These are phyloP conservation scores for Syrmaticus mikado DNA, from an alignment of 2,113 vertebrate genomes.

Conservation along the genomic window DNA sequence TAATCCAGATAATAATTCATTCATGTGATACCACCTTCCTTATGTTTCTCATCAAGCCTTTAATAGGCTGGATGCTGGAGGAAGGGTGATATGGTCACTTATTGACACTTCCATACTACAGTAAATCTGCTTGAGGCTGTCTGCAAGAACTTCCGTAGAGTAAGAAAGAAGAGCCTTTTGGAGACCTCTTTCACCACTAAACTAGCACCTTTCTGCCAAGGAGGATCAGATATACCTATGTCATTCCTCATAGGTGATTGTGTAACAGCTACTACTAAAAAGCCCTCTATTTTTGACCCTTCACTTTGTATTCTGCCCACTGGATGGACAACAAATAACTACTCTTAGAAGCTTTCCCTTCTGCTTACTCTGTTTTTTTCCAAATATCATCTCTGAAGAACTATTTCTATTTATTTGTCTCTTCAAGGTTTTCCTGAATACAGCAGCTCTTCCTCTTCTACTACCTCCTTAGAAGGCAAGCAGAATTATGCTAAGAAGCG, in stretches of 20 bases:
- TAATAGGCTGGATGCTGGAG: constrained; percentile 9
- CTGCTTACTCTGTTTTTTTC: background rate
- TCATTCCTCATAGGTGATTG: background rate
- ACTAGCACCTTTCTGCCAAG: background rate
- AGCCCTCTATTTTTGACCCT: background rate
- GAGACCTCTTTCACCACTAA: background rate
- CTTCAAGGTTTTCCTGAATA: constrained; percentile 74
- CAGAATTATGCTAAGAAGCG: constrained; percentile 70
- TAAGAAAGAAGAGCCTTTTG: background rate
- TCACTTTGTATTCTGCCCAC: background rate
- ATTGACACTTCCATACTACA: background rate
- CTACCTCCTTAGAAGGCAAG: constrained; percentile 86
- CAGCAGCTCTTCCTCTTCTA: constrained; percentile 89
- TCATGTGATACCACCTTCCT: constrained; percentile 12
- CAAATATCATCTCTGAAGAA: background rate
- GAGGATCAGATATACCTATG: background rate
- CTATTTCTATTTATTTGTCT: background rate
- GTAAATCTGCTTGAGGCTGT: background rate
- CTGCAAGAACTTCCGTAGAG: background rate
- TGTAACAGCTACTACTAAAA: background rate
- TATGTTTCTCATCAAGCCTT: constrained; percentile 38
- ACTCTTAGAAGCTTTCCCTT: background rate
- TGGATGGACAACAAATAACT: background rate
- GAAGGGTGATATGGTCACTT: background rate
- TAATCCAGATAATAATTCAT: constrained; percentile 59